Base-by-base conservation (phyloP, 2,888 invertebrate genomes). In the Spodoptera picta region DNA sequence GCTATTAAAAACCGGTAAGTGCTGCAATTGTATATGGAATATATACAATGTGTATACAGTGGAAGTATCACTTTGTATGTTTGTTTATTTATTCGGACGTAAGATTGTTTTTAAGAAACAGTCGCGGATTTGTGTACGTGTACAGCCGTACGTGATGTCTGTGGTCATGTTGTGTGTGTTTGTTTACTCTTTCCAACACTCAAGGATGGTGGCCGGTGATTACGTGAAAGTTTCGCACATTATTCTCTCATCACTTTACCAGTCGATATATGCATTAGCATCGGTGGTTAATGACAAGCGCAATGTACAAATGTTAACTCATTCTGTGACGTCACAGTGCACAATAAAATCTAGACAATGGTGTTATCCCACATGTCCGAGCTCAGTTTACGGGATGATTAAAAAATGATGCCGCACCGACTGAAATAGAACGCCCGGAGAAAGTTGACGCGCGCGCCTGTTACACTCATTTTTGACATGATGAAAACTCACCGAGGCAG, bases 341-440 rank as follows among this genome's bases (percentile, higher is more conserved):
- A 67, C 67, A 65, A 67, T 68, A 57, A 77, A 71, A 70, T 57
- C 59, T 66, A 83, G 82, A 90, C 89, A 90, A 87, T 88, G 81
- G 82, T 70, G 79, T 81, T 85, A 82, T 83, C 79, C 68, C 86
- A 86, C 82, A 82, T 83, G 87, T 75, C 56, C 43, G 71, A 62
- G 69, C 66, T 73, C 60, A 43, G 77, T 82, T 82, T 78, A 75
- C 66, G 71, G 75, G 76, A 79, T 80, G 86, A 90, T 90, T 87
- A 87, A 87, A 86, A 87, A 87, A 85, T 80, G 68, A 88, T 88
- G 88, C 86, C 87, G 72, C 81, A 56, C 27, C 60, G 64, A 84
- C 89, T 81, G 84, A 93, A 93, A 92, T 92, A 93, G 92, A 89
- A 84, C 83, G 77, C 69, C 75, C 77, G 83, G 91, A 87, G 91